phyloP scores from a whole-genome alignment of 1,140 invertebrate genomes.

The Archegozetes longisetosus region DNA sequence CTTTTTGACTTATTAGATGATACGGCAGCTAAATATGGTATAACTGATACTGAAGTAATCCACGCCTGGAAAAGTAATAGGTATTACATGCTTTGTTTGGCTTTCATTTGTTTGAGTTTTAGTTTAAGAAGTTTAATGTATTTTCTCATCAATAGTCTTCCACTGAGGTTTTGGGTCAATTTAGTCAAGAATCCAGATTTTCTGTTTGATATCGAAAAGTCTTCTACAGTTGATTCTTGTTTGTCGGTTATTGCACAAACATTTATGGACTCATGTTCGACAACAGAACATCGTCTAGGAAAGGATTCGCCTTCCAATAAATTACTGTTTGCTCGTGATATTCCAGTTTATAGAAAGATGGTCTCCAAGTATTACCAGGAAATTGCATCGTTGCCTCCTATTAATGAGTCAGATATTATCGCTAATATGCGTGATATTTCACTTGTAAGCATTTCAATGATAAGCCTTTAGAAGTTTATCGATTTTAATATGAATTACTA shows the following conservation, averaged over 20 bases:
- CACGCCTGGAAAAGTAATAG: slow-evolving; percentile 88
- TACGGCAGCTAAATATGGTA: slow-evolving; percentile 62
- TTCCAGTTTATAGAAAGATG: slow-evolving; percentile 23
- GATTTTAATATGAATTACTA: too few species aligned
- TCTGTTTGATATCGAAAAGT: slow-evolving; percentile 90
- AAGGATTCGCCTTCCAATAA: slow-evolving; percentile 29
- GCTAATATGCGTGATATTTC: slow-evolving; percentile 24
- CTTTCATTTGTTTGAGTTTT: not conserved
- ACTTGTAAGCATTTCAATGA: slow-evolving; percentile 16
- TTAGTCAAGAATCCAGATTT: slow-evolving; percentile 94
- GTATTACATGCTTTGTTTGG: not conserved
- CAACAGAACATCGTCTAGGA: slow-evolving; percentile 15
- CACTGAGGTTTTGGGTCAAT: slow-evolving; percentile 79
- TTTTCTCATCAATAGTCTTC: not conserved
- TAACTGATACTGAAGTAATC: slow-evolving; percentile 68
- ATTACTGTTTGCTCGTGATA: slow-evolving; percentile 27
- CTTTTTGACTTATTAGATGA: slow-evolving; percentile 86
- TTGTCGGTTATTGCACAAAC: slow-evolving; percentile 87
- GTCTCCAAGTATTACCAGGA: slow-evolving; percentile 24
- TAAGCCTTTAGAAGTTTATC: not conserved
- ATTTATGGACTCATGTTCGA: slow-evolving; percentile 62
- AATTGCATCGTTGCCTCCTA: slow-evolving; percentile 21
- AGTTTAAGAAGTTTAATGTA: too few species aligned
- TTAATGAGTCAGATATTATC: slow-evolving; percentile 22
- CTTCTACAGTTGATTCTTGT: slow-evolving; percentile 72